Conservation (phyloP, 2,797 vertebrate genomes). For the Macropus fuliginosus region DNA sequence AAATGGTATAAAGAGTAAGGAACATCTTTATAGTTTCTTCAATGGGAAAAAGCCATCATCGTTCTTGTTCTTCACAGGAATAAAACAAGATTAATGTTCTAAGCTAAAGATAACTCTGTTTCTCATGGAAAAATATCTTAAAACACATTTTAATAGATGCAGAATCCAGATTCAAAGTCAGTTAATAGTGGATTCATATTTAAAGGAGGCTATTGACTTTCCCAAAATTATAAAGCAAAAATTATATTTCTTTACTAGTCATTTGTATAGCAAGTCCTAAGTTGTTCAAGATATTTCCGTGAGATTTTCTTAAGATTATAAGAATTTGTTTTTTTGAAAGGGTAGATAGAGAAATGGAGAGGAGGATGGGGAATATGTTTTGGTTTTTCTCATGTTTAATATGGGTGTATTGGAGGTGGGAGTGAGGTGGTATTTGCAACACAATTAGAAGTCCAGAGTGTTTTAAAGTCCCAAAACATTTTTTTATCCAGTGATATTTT, state of each 20-base stretch:
- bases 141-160: constrained; percentile 37
- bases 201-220: constrained; percentile 36
- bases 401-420: neutral
- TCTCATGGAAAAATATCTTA: neutral
- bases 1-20: neutral
- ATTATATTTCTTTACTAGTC: neutral
- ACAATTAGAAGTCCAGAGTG: constrained; percentile 14
- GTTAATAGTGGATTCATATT: neutral
- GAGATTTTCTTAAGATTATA: constrained; percentile 9
- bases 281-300: constrained; percentile 37
- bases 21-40: neutral
- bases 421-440: neutral
- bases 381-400: neutral
- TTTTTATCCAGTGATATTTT: constrained; percentile 4
- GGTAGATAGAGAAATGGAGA: neutral
- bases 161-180: constrained; percentile 9
- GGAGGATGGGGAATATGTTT: neutral
- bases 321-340: neutral
- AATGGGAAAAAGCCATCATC: neutral
- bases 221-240: constrained; percentile 3
- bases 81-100: constrained; percentile 10
- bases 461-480: neutral
- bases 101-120: constrained; percentile 27
- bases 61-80: constrained; percentile 33
- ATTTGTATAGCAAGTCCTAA: constrained; percentile 33